Evolutionary conservation across 2,888 invertebrate genomes (phyloP), one percentile per base, ranked within the genome.

Genomic region (Rhagium mordax): DNA sequence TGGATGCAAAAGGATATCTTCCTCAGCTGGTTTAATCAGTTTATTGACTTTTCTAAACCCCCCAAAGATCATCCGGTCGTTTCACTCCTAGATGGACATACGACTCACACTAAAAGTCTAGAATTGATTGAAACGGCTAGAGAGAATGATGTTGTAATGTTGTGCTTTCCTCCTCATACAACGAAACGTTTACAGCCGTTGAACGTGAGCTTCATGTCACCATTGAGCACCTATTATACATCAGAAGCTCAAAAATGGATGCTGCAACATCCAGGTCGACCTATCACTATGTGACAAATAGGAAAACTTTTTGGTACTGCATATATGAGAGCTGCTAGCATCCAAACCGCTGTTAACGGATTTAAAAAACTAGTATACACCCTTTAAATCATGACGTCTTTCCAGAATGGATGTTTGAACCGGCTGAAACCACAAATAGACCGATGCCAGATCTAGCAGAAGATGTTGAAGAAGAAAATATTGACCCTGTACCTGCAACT

Each of bases 251-350:
- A 70, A 24, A 78, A 76, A 51, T 74, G 69, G 65, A 18, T 77
- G n/a, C 21, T 48, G 15, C 7, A 29, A 5, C 49, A 70, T 47
- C 73, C 73, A 16, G 59, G 64, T 8, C n/a, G 57, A n/a, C 41
- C 47, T 47, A 41, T 82, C 13, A 79, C 81, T 8, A 24, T 75
- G 6, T 75, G 65, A 48, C 78, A 84, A 75, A 71, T 81, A 13
- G 74, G 70, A 29, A 70, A 73, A 59, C 66, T 82, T 20, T 80
- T 81, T 77, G 76, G 78, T 16, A 72, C 71, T 51, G 80, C 79
- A 48, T 83, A 72, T 72, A 51, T 74, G 21, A 76, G 69, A 74
- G 76, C 80, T 41, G 81, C 81, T 49, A 72, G 49, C 7, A 61
- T 80, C 51, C 13, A 55, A 65, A 81, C 77, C 74, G 81, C 81